Evolutionary conservation across 2,888 invertebrate genomes (phyloP), one percentile per base, ranked within the genome.

Genomic region (Tribolium freemani): DNA sequence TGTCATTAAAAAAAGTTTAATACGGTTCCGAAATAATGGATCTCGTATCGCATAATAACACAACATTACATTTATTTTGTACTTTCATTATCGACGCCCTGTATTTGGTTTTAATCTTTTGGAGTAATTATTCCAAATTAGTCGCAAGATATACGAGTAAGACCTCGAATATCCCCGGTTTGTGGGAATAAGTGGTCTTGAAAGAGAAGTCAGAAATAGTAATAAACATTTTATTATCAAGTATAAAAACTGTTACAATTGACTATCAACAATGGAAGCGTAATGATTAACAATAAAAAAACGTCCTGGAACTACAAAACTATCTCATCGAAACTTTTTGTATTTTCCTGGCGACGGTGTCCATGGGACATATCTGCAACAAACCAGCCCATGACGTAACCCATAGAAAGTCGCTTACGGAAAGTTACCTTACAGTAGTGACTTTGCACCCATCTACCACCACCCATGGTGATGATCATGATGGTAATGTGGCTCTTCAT

Each of bases 401-500:
- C 56, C 11, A 38, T 20, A 51, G 48, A 61, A 61, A 63, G 38
- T 38, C 38, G 3, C 38, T 48, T 48, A 48, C 48, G 0, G 11
- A 58, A 48, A 10, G 26, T 30, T 44, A 21, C 11, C 46, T 71
- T 70, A 69, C 9, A 71, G 20, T 56, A 69, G 61, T 70, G 70
- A 72, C 72, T 72, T 66, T 13, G 5, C 44, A 58, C 51, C 50
- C 20, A 20, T 31, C 71, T 74, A 78, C 78, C 77, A 78, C 78
- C 78, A 78, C 10, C 75, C 77, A 76, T 78, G 76, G 54, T 74
- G 71, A 67, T 75, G 72, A 56, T 77, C 70, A 69, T 68, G 63
- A 51, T 63, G 63, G 51, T 16, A 16, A 51, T 74, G 75, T 8
- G 72, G 71, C 44, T 77, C 78, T 56, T 80, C 79, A 31, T 80